A percentile compares a stretch with the other conserved stretches of the same genome.
These are phyloP conservation scores for Gorsachius goisagi DNA, from an alignment of 2,113 vertebrate species.

Conservation along the genomic window DNA sequence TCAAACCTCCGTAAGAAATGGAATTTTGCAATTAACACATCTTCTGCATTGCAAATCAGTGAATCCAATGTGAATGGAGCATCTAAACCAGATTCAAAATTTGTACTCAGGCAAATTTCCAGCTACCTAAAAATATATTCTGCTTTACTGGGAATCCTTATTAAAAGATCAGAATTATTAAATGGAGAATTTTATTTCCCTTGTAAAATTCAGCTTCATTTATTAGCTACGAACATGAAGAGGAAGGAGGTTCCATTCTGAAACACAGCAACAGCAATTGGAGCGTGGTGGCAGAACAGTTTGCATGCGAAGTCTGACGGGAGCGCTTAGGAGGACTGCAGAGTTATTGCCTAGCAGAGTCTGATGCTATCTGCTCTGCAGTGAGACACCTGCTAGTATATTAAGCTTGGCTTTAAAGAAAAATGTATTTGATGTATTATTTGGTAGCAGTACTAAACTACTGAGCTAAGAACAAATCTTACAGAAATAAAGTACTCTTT, in stretches of 20 bases:
- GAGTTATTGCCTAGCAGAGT: neutral
- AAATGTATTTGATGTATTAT: constrained; percentile 27
- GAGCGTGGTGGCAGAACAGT: neutral
- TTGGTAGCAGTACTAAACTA: neutral
- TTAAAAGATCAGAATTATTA: neutral
- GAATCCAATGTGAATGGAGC: neutral
- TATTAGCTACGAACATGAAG: neutral
- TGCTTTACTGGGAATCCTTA: neutral
- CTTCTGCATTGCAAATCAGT: neutral
- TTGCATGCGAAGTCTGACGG: neutral
- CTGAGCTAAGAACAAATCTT: neutral
- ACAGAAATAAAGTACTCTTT: neutral
- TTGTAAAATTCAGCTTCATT: neutral
- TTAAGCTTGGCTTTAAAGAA: constrained; percentile 6
- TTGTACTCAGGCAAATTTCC: neutral
- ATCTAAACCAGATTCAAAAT: neutral
- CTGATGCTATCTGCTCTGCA: neutral
- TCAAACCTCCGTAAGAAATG: neutral
- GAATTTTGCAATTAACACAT: neutral
- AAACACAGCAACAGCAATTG: neutral
- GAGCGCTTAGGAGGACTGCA: neutral
- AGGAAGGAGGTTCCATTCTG: neutral
- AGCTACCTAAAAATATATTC: neutral
- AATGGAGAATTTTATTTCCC: neutral
- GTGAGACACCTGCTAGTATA: neutral